A percentile compares a stretch with the other conserved stretches of the same genome.
phyloP scores from a whole-genome alignment of 2,888 invertebrate species.

The Agrotis segetum region DNA sequence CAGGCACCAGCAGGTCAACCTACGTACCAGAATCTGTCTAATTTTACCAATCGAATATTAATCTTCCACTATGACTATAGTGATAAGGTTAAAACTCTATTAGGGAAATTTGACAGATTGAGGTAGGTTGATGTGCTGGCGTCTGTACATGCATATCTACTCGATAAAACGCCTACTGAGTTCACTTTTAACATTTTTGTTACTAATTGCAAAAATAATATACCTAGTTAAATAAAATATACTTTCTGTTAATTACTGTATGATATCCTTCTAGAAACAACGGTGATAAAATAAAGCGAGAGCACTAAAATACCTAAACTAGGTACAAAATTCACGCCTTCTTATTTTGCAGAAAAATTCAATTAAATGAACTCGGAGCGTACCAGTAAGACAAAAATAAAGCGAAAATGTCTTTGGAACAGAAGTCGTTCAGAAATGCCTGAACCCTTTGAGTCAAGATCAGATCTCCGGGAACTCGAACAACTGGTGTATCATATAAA shows the following conservation, averaged over 20 bases:
- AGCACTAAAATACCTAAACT: conserved; percentile 22
- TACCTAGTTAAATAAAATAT: too few relatives aligned
- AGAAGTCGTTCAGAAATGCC: conserved; percentile 26
- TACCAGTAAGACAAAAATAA: conserved; percentile 37
- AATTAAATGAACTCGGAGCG: conserved; percentile 11
- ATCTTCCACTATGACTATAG: too few relatives aligned
- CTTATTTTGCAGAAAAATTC: conserved; percentile 21
- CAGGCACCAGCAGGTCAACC: too few relatives aligned
- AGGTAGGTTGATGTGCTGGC: too few relatives aligned
- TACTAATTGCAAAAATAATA: too few relatives aligned
- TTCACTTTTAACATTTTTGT: conserved; percentile 7
- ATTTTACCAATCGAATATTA: too few relatives aligned
- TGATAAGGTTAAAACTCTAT: too few relatives aligned
- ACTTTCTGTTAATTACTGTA: neutral
- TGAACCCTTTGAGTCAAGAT: conserved; percentile 38
- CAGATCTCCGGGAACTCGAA: conserved; percentile 23
- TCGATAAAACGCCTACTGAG: neutral
- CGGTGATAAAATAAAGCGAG: conserved; percentile 16
- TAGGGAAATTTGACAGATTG: too few relatives aligned
- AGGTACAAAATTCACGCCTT: conserved; percentile 23
- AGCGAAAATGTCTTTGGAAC: conserved; percentile 47
- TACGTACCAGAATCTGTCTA: too few relatives aligned
- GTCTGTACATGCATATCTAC: neutral
- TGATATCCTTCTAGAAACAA: conserved; percentile 8
- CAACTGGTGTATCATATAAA: conserved; percentile 26